A percentile compares a stretch with the other conserved stretches of the same genome.
Evolutionary conservation across 2,888 invertebrate genomes (phyloP).

Genomic region (Ornithoptera priamus): DNA sequence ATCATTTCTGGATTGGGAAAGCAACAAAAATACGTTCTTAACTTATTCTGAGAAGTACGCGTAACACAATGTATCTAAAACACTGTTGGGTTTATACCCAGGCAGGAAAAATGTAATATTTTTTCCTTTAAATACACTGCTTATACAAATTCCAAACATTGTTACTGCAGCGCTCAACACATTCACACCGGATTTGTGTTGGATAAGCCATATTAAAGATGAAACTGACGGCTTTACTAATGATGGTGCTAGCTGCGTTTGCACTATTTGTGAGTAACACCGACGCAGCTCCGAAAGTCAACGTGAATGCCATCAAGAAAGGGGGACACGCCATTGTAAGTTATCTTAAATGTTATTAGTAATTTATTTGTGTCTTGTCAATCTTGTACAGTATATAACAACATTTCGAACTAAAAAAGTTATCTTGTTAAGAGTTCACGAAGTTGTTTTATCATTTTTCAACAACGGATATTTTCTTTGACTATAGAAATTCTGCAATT

Average conservation of each 20-base stretch:
- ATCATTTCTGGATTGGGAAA: too few relatives aligned
- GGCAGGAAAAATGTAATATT: not conserved
- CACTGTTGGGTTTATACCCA: not conserved
- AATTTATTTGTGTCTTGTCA: not conserved
- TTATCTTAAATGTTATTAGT: not conserved
- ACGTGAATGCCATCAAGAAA: conserved; percentile 38
- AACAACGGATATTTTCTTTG: too few relatives aligned
- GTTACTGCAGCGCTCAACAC: not conserved
- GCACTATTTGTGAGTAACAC: conserved; percentile 38
- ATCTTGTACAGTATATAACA: too few relatives aligned
- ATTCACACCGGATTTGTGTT: not conserved
- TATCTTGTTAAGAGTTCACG: too few relatives aligned
- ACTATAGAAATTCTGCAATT: too few relatives aligned
- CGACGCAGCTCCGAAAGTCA: conserved; percentile 43
- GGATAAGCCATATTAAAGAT: conserved; percentile 31
- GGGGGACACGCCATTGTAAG: conserved; percentile 42
- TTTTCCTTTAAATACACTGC: conserved; percentile 1
- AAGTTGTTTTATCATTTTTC: too few relatives aligned
- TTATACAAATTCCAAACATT: not conserved
- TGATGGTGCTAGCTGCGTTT: conserved; percentile 40
- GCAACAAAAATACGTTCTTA: too few relatives aligned
- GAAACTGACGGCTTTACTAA: conserved; percentile 39
- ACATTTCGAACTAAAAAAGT: too few relatives aligned
- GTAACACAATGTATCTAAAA: too few relatives aligned
- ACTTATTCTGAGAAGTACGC: too few relatives aligned